Conservation (phyloP, 1,140 invertebrate genomes). For the Drosophila ercepeae region DNA sequence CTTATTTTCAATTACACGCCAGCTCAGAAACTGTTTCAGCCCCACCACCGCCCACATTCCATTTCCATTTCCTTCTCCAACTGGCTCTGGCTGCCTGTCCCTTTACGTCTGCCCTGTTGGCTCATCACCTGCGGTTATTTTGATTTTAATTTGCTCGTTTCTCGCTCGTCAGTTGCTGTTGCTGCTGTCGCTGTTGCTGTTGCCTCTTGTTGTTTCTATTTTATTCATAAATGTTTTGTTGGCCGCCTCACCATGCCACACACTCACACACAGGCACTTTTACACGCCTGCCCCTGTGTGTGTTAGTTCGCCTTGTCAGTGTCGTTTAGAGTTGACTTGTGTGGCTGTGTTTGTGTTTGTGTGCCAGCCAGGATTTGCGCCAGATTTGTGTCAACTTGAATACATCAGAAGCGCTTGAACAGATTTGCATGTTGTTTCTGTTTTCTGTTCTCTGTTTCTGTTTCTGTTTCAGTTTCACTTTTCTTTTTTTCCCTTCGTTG, state of each 20-base stretch:
- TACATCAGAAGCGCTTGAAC: conserved; percentile 78
- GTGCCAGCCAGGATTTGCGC: conserved; percentile 73
- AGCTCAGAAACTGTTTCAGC: conserved; percentile 47
- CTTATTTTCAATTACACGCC: conserved; percentile 66
- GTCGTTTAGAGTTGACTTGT: conserved; percentile 64
- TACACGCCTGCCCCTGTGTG: conserved; percentile 7
- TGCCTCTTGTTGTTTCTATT: conserved; percentile 51
- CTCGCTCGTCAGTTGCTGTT: conserved; percentile 52
- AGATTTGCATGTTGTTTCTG: conserved; percentile 72
- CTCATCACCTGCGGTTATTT: conserved; percentile 64
- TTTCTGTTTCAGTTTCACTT: conserved; percentile 23
- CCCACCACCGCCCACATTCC: neutral
- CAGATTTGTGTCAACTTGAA: conserved; percentile 82
- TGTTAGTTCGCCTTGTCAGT: conserved; percentile 63
- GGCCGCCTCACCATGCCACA: conserved; percentile 20
- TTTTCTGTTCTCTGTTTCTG: conserved; percentile 41
- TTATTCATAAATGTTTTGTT: conserved; percentile 77
- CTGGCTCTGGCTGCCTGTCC: neutral
- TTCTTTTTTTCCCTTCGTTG: conserved; percentile 11
- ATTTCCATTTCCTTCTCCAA: conserved; percentile 24
- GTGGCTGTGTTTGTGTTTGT: conserved; percentile 34
- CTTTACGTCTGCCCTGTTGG: neutral
- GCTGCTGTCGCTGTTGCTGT: conserved; percentile 32
- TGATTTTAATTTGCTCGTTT: conserved; percentile 75
- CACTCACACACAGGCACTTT: conserved; percentile 7